Evolutionary conservation across 1,140 invertebrate genomes (phyloP).

Genomic region (Mizuhopecten yessoensis): DNA sequence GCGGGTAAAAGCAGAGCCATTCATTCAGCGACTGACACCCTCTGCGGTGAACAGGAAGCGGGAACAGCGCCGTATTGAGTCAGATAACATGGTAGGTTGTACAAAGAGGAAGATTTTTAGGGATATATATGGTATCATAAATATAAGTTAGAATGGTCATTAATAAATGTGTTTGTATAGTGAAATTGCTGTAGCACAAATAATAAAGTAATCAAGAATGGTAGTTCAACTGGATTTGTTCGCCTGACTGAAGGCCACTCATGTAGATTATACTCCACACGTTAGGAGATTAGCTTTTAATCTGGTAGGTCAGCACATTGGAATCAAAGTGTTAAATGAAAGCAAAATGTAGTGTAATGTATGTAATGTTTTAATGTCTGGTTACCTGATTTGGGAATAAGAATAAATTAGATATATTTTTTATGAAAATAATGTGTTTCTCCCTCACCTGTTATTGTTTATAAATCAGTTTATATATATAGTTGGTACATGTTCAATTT

Average conservation of each 20-base stretch:
- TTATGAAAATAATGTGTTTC: too few relatives aligned
- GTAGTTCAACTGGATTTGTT: neutral
- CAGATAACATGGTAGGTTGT: slow-evolving; percentile 83
- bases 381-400: too few relatives aligned
- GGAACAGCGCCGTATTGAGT: slow-evolving; percentile 83
- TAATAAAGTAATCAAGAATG: neutral
- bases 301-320: neutral
- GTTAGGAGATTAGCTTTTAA: neutral
- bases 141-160: too few relatives aligned
- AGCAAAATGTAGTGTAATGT: neutral
- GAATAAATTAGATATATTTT: too few relatives aligned
- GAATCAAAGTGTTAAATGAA: neutral
- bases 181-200: neutral
- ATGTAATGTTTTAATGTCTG: too few relatives aligned
- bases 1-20: slow-evolving; percentile 46
- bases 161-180: neutral
- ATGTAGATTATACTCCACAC: neutral
- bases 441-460: too few relatives aligned
- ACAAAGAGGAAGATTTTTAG: neutral
- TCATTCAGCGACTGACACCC: slow-evolving; percentile 71
- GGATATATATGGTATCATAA: too few relatives aligned
- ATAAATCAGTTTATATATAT: too few relatives aligned
- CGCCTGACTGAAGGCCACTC: neutral
- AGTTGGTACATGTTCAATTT: too few relatives aligned
- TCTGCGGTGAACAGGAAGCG: slow-evolving; percentile 82